phyloP scores from a whole-genome alignment of 1,140 invertebrate genomes.

The Elysia chlorotica region DNA sequence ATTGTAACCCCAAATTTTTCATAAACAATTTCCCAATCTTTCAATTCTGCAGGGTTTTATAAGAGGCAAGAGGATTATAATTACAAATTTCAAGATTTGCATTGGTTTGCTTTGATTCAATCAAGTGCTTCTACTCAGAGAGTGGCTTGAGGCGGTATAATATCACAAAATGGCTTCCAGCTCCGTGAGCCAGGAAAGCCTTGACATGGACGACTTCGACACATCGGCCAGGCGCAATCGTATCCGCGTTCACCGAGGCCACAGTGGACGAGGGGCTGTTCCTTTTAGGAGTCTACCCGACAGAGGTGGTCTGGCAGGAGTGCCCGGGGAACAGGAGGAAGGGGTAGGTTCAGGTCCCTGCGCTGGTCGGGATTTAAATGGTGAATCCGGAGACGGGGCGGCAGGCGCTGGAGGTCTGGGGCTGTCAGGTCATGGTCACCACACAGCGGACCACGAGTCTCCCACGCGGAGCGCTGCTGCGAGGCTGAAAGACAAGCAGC shows the following conservation, averaged over 20 bases:
- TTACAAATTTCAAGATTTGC: neutral
- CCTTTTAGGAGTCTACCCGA: conserved; percentile 57
- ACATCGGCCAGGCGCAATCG: conserved; percentile 65
- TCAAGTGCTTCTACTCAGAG: too few species aligned
- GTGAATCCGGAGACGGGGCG: conserved; percentile 30
- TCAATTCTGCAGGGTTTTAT: neutral
- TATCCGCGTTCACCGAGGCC: conserved; percentile 66
- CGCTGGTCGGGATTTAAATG: conserved; percentile 42
- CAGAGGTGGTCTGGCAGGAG: conserved; percentile 31
- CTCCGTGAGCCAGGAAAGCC: conserved; percentile 70
- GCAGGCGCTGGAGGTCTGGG: conserved; percentile 12
- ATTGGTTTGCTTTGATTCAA: neutral
- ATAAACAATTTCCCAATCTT: neutral
- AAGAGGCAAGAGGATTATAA: neutral
- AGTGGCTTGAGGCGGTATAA: too few species aligned
- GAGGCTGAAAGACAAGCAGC: conserved; percentile 64
- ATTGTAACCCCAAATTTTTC: too few species aligned
- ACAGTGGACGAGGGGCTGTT: conserved; percentile 52
- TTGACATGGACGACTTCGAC: conserved; percentile 70
- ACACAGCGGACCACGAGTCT: conserved; percentile 63
- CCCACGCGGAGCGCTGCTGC: conserved; percentile 62
- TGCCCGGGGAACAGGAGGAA: conserved; percentile 41
- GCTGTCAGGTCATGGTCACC: conserved; percentile 1
- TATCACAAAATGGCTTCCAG: conserved; percentile 71
- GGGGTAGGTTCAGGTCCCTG: too few species aligned